These are phyloP conservation scores for Ibycter americanus DNA, from an alignment of 2,797 vertebrate species.

Conservation along the genomic window DNA sequence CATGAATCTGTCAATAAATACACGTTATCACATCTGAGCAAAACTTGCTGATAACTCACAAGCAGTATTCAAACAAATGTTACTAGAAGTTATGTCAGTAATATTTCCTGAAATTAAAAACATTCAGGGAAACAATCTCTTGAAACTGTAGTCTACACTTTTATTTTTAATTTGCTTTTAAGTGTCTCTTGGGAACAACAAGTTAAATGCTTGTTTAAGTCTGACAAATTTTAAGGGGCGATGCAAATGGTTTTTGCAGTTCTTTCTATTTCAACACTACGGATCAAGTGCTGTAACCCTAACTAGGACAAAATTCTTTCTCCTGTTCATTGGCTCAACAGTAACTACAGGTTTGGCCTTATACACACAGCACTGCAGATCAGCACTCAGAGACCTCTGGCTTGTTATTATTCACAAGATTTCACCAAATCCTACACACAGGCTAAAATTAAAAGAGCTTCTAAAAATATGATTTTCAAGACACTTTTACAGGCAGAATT, in stretches of 20 bases:
- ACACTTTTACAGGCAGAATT: background rate
- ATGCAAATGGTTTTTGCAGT: constrained; percentile 31
- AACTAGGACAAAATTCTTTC: background rate
- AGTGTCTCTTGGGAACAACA: background rate
- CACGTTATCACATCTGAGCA: background rate
- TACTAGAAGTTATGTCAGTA: background rate
- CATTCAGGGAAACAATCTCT: background rate
- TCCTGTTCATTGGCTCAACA: background rate
- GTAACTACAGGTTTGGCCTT: background rate
- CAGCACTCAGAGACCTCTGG: background rate
- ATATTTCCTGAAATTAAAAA: background rate
- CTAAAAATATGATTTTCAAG: background rate
- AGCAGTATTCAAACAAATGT: background rate
- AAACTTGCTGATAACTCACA: background rate
- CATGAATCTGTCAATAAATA: background rate
- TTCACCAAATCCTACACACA: background rate
- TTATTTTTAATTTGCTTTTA: background rate
- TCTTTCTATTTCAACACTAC: constrained; percentile 22
- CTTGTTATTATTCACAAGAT: background rate
- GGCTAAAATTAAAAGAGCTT: background rate
- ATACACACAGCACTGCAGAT: fast-evolving
- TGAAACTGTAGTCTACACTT: background rate
- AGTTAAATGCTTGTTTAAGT: background rate
- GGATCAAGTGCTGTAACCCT: background rate
- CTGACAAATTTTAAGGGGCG: background rate